Evolutionary conservation across 2,888 invertebrate genomes (phyloP).

Genomic region (Sialis fuliginosa): DNA sequence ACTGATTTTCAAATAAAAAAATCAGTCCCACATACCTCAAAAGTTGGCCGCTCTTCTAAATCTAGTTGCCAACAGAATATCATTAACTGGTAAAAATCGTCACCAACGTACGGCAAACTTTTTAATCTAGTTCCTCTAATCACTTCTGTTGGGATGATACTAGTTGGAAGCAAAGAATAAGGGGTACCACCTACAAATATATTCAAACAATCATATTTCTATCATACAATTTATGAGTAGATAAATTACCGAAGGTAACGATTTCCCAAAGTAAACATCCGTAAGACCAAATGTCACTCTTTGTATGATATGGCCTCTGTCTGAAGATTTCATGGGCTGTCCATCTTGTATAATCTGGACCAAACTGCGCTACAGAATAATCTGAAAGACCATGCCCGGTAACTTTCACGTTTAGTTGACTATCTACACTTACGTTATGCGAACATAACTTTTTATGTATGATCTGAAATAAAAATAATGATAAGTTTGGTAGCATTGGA

Average conservation of each 20-base stretch:
- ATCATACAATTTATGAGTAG: not conserved
- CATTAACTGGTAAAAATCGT: conserved; percentile 66
- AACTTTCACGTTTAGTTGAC: conserved; percentile 45
- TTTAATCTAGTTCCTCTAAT: conserved; percentile 51
- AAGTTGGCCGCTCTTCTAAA: conserved; percentile 60
- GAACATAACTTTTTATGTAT: conserved; percentile 58
- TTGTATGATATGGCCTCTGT: conserved; percentile 45
- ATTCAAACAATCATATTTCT: not conserved
- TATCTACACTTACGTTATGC: conserved; percentile 48
- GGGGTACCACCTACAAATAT: conserved; percentile 47
- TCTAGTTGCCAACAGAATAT: conserved; percentile 73
- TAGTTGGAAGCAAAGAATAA: conserved; percentile 46
- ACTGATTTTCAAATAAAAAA: too few relatives aligned
- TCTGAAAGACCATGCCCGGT: conserved; percentile 59
- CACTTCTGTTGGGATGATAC: conserved; percentile 48
- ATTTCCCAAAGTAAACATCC: conserved; percentile 73
- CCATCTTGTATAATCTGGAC: conserved; percentile 63
- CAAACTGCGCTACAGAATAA: conserved; percentile 40
- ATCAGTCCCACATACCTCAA: conserved; percentile 33
- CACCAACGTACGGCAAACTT: conserved; percentile 55
- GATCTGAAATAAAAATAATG: conserved; percentile 24
- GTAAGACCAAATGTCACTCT: conserved; percentile 72
- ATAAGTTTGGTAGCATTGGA: not conserved
- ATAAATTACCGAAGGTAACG: conserved; percentile 40
- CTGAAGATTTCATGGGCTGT: conserved; percentile 60